These are phyloP conservation scores for Polydrusus cervinus DNA, from an alignment of 2,888 invertebrate genomes.

Conservation along the genomic window DNA sequence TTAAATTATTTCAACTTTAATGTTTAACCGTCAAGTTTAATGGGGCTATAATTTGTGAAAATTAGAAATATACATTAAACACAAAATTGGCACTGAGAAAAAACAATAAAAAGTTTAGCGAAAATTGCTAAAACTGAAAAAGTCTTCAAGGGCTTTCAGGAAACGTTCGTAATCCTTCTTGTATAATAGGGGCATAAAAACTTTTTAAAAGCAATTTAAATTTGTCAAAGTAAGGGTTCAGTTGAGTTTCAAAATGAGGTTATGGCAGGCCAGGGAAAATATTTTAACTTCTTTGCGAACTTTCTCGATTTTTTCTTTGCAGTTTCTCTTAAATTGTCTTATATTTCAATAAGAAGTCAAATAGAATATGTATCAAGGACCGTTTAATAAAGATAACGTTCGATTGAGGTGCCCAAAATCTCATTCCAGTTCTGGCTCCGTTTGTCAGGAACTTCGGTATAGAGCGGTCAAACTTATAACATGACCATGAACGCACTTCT, in stretches of 20 bases:
- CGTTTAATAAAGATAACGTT: no score
- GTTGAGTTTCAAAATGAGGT: slow-evolving; percentile 36
- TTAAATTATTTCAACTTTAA: slow-evolving; percentile 9
- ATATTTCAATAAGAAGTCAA: slow-evolving; percentile 12
- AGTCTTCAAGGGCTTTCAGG: slow-evolving; percentile 17
- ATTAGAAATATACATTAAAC: slow-evolving; percentile 7
- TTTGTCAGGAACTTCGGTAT: no score
- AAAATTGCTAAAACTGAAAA: slow-evolving; percentile 28
- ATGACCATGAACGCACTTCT: no score
- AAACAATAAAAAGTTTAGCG: slow-evolving; percentile 24
- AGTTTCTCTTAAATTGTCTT: slow-evolving; percentile 9
- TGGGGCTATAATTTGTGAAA: slow-evolving; percentile 7
- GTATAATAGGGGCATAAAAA: slow-evolving; percentile 35
- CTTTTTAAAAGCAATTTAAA: slow-evolving; percentile 36
- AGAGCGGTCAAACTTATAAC: no score
- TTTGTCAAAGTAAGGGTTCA: slow-evolving; percentile 37
- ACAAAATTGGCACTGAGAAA: slow-evolving; percentile 7
- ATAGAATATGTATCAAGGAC: background rate
- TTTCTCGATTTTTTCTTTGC: slow-evolving; percentile 4
- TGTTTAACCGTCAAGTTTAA: slow-evolving; percentile 3
- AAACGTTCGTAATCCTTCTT: slow-evolving; percentile 34
- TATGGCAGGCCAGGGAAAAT: slow-evolving; percentile 38
- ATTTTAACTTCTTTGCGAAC: slow-evolving; percentile 34
- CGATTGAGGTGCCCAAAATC: no score
- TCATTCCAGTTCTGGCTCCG: no score